Conservation (phyloP, 2,113 vertebrate genomes). For the Ceyx margarethae region DNA sequence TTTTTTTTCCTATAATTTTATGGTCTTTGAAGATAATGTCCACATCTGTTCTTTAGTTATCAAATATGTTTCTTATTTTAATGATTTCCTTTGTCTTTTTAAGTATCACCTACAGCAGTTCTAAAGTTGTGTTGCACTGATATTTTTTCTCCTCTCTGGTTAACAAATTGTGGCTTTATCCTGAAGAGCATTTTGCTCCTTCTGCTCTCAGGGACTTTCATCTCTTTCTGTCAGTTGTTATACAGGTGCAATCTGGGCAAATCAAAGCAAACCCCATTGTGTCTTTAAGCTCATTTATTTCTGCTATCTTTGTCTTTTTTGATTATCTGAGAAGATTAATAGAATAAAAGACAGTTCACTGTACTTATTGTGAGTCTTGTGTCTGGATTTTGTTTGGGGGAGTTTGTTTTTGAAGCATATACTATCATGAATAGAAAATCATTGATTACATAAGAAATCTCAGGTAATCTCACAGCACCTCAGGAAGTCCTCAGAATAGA, state of each 20-base stretch:
- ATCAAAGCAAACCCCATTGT: not conserved
- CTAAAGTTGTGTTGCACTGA: not conserved
- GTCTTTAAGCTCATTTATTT: not conserved
- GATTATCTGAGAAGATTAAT: not conserved
- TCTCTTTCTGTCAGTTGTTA: not conserved
- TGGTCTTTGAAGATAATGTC: constrained; percentile 52
- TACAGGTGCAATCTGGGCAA: not conserved
- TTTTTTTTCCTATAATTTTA: constrained; percentile 21
- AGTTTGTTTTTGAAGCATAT: not conserved
- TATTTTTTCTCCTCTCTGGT: not conserved
- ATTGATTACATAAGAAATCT: not conserved
- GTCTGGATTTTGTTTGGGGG: not conserved
- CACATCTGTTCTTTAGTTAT: constrained; percentile 56
- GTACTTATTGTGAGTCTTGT: not conserved
- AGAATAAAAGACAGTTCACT: not conserved
- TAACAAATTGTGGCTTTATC: not conserved
- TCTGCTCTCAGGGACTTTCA: not conserved
- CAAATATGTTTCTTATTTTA: constrained; percentile 65
- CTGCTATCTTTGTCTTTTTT: not conserved
- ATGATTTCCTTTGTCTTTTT: constrained; percentile 38
- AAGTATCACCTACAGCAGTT: constrained; percentile 34
- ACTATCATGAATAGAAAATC: not conserved
- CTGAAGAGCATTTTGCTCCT: not conserved
- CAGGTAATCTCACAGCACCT: not conserved
- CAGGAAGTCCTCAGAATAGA: fast-evolving